Base-by-base conservation (phyloP, 2,113 vertebrate genomes). In the Alethe castanea region DNA sequence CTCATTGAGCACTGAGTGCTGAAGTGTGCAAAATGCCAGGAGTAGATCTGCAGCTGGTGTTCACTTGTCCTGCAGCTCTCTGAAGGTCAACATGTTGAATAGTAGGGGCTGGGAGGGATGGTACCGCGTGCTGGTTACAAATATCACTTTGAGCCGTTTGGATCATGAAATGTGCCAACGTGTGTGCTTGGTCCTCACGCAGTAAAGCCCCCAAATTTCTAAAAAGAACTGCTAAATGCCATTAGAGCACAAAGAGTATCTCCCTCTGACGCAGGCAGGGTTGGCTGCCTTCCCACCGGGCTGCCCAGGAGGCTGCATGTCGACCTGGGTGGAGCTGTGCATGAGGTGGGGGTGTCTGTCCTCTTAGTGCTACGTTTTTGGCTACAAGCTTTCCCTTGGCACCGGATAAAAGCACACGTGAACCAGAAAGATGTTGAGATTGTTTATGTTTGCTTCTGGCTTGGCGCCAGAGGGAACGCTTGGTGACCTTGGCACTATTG, bases 361-460 rank as follows among this genome's bases (percentile, higher is more conserved):
- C 42, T 78, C 60, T 36, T 33, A 53, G 56, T 5, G 33, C 42
- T 54, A 2, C 0, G 8, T 6, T 69, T 93, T 66, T 57, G 28
- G 33, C 77, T 92, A 71, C 44, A 62, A 42, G 62, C 35, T 36
- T 40, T 89, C 62, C 20, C 40, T n/a, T 85, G 62, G 69, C 71
- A 40, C 20, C 7, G 73, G 54, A 19, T 52, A 12, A 40, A 54
- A 66, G 26, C 65, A 59, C 83, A 71, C 3, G 11, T 96, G 81
- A 64, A 78, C 13, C 52, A 81, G 70, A 69, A 70, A 71, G 71
- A 78, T 70, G 88, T 53, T 47, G 76, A 52, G 76, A 77, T 89
- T 93, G 85, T 96, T 96, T 96, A 62, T 64, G 59, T 91, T 94
- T 47, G 64, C 33, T 69, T 60, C 77, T 88, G 93, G 90, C 69